Evolutionary conservation across 2,888 invertebrate species (phyloP), one percentile per base, ranked within the genome.

Genomic region (Caenorhabditis doughertyi): DNA sequence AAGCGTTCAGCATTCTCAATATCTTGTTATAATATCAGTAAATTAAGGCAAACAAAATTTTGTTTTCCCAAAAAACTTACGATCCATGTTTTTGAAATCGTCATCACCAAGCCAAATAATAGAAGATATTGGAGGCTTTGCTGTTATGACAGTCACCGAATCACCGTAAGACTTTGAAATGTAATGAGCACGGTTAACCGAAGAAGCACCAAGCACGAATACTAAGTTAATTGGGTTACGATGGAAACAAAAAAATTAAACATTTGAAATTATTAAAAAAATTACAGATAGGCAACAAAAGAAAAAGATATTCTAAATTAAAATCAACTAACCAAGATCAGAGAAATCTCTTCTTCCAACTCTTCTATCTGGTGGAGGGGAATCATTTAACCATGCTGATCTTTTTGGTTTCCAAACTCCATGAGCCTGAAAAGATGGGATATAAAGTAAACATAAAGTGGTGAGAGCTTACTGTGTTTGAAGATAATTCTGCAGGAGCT

Each of bases 371-470:
- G 68, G 68, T 23, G 80, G 72, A 18, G 80, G 80, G n/a, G 72
- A 72, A 25, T 80, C 80, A 27, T 73, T 80, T n/a, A 80, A 47
- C 80, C 80, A 80, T 29, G 80, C 51, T 32, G 67, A 71, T 32
- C 73, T 23, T 68, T 71, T 60, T n/a, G 80, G 80, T 68, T 71
- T 72, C 80, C 80, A 80, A n/a, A 71, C 71, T 60, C 80, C 67
- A 35, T 72, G 72, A 27, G 65, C 80, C 73, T 71, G 21, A 58
- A 62, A 47, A 23, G 0, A n/a, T 13, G 16, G 16, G 1, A 2
- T 8, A 25, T 35, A 4, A 53, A 23, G n/a, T n/a, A n/a, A n/a
- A n/a, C n/a, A n/a, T n/a, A n/a, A n/a, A n/a, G n/a, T n/a, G n/a
- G n/a, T n/a, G n/a, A n/a, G 2, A 25, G 23, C 56, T 56, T 32